Evolutionary conservation across 1,140 invertebrate genomes (phyloP).

Genomic region (Gonioctena quinquepunctata): DNA sequence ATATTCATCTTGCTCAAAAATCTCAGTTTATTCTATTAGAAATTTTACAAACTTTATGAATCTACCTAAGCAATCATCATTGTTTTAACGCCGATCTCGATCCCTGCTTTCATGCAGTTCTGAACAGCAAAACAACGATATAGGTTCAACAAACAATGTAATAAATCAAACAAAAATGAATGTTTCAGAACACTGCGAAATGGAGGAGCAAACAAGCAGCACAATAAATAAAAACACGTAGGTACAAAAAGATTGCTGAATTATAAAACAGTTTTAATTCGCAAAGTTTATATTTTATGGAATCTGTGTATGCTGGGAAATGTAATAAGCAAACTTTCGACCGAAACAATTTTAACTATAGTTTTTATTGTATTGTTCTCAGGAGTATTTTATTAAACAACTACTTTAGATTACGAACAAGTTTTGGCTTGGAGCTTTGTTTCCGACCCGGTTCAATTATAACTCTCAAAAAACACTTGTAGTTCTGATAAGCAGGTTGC

Average conservation of each 20-base stretch:
- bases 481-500: neutral
- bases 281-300: constrained; percentile 31
- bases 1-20: no score
- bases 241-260: constrained; percentile 14
- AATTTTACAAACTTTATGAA: no score
- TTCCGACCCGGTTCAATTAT: constrained; percentile 6
- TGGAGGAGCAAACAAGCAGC: neutral
- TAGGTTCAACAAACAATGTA: neutral
- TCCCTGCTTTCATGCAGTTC: neutral
- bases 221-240: constrained; percentile 5
- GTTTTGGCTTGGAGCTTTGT: constrained; percentile 17
- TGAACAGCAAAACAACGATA: neutral
- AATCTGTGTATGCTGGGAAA: constrained; percentile 28
- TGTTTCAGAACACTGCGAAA: neutral
- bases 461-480: constrained; percentile 2
- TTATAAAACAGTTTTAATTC: constrained; percentile 31
- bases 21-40: no score
- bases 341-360: constrained; percentile 33
- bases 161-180: neutral
- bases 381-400: constrained; percentile 32
- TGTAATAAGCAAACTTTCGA: constrained; percentile 36
- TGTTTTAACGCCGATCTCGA: no score
- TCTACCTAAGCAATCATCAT: no score
- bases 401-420: constrained; percentile 28
- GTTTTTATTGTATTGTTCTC: constrained; percentile 37